Evolutionary conservation across 2,113 vertebrate genomes (phyloP).

Genomic region (Melanerpes formicivorus): DNA sequence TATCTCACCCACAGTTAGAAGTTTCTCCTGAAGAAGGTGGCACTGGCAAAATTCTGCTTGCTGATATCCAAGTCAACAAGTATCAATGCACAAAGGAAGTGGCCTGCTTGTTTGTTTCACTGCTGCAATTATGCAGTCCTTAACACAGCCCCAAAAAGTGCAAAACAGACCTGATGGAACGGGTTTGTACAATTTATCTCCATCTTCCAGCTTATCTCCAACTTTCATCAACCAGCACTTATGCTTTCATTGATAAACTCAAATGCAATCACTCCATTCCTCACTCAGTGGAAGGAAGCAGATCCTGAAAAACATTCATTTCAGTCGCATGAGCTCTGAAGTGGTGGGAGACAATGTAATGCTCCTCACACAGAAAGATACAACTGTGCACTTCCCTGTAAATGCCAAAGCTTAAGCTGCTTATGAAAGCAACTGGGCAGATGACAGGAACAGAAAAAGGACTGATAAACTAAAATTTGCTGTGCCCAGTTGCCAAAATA

Average conservation of each 20-base stretch:
- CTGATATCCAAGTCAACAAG: not conserved
- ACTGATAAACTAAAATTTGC: not conserved
- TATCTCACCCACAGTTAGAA: not conserved
- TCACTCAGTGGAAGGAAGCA: not conserved
- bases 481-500: fast-evolving
- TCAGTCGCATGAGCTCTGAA: not conserved
- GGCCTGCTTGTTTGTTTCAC: not conserved
- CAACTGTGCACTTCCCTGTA: not conserved
- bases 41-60: not conserved
- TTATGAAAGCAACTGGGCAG: not conserved
- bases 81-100: not conserved
- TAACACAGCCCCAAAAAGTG: not conserved
- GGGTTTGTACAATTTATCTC: not conserved
- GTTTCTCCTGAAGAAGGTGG: not conserved
- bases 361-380: fast-evolving
- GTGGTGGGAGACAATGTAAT: not conserved
- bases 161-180: not conserved
- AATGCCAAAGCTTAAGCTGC: not conserved
- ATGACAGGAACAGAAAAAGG: not conserved
- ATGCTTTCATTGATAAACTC: not conserved
- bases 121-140: not conserved
- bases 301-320: not conserved
- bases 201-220: not conserved
- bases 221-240: not conserved
- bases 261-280: not conserved